phyloP scores from a whole-genome alignment of 2,888 invertebrate genomes.

The Embidobia sp. region DNA sequence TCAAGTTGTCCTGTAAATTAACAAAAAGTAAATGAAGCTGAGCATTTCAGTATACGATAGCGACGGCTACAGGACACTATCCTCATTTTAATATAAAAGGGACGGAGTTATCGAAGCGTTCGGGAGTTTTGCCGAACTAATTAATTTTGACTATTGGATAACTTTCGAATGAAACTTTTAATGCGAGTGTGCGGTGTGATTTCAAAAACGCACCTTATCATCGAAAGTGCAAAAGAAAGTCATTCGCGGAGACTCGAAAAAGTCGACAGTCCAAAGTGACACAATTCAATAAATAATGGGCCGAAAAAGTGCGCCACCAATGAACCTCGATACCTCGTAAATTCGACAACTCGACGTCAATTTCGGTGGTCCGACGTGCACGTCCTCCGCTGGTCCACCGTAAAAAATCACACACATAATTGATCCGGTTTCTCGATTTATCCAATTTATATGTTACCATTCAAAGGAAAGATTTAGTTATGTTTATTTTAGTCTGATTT shows the following conservation, averaged over 20 bases:
- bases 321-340: conserved; percentile 46
- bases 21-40: too few species aligned
- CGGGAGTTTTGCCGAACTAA: background rate
- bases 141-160: background rate
- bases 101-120: too few species aligned
- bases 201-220: background rate
- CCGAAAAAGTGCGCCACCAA: conserved; percentile 38
- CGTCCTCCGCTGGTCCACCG: conserved; percentile 16
- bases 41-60: too few species aligned
- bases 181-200: too few species aligned
- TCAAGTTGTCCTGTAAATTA: too few species aligned
- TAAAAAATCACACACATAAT: conserved; percentile 44
- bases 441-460: conserved; percentile 37
- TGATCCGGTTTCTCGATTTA: conserved; percentile 47
- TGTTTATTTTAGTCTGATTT: background rate
- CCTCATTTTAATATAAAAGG: too few species aligned
- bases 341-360: conserved; percentile 40
- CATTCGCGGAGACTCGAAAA: conserved; percentile 14
- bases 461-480: conserved; percentile 17
- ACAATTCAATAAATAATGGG: conserved; percentile 46
- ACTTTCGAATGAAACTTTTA: background rate
- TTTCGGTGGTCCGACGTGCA: conserved; percentile 43
- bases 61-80: too few species aligned
- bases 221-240: conserved; percentile 34
- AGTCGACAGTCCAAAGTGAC: conserved; percentile 21